phyloP scores from a whole-genome alignment of 1,140 invertebrate genomes.

The Drosophila mayri region DNA sequence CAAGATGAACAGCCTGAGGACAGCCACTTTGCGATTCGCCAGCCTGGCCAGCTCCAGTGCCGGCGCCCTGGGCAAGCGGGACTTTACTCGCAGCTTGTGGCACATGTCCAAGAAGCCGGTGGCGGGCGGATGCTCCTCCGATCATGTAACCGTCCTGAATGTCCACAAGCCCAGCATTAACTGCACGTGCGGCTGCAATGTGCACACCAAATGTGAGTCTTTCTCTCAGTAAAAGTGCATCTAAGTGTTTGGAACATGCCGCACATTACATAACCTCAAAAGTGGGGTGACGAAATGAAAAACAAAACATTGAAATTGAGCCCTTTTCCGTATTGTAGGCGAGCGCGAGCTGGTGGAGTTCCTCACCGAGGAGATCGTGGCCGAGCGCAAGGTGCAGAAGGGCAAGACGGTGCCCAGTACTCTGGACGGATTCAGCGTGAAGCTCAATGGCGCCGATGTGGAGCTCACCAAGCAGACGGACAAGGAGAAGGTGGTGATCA shows the following conservation, averaged over 20 bases:
- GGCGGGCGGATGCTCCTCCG: constrained; percentile 17
- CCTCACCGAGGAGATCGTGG: constrained; percentile 94
- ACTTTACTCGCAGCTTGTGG: constrained; percentile 89
- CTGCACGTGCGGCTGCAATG: constrained; percentile 88
- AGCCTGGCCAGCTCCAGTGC: constrained; percentile 85
- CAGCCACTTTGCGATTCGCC: constrained; percentile 86
- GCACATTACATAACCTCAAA: constrained; percentile 79
- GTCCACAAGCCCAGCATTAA: constrained; percentile 85
- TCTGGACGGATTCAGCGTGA: constrained; percentile 92
- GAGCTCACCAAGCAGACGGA: constrained; percentile 90
- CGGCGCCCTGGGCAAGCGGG: constrained; percentile 86
- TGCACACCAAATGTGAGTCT: constrained; percentile 89
- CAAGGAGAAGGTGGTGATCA: constrained; percentile 91
- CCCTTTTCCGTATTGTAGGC: constrained; percentile 85
- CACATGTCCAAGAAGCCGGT: constrained; percentile 87
- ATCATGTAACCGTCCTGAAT: constrained; percentile 67
- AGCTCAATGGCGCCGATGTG: constrained; percentile 91
- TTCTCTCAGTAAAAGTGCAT: not conserved
- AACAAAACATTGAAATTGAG: constrained; percentile 15
- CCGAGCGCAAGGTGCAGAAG: constrained; percentile 93
- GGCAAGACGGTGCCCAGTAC: constrained; percentile 90
- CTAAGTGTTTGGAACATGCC: not conserved
- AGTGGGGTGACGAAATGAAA: constrained; percentile 39
- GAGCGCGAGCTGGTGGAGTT: constrained; percentile 95
- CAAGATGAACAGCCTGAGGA: constrained; percentile 90